Conservation (phyloP, 2,113 vertebrate species). For the Myrmophylax atrothorax region DNA sequence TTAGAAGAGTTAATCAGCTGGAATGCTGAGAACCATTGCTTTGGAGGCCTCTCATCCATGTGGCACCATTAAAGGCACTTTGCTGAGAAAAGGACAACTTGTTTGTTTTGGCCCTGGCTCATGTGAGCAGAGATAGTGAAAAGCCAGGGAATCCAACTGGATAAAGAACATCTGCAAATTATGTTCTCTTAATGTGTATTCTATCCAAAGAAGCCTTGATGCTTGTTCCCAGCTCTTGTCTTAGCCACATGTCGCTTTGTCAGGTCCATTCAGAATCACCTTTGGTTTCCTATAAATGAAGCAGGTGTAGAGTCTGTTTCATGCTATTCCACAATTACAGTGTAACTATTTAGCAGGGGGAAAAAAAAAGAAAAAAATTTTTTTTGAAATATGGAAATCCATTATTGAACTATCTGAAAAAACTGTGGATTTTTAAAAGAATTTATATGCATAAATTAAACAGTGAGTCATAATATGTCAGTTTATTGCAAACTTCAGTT, state of each 20-base stretch:
- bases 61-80: neutral
- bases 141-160: slow-evolving; percentile 30
- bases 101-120: slow-evolving; percentile 51
- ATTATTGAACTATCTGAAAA: neutral
- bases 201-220: neutral
- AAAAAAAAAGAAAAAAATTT: neutral
- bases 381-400: neutral
- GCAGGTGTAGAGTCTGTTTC: neutral
- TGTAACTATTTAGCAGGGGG: neutral
- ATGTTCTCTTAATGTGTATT: neutral
- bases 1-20: slow-evolving; percentile 28
- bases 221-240: neutral
- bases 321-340: neutral
- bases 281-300: neutral
- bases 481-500: too few species aligned
- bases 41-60: neutral
- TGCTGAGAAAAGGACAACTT: slow-evolving; percentile 28
- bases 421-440: neutral
- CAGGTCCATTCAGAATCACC: neutral
- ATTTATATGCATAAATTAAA: too few species aligned
- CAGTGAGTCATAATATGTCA: too few species aligned
- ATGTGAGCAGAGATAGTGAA: slow-evolving; percentile 24
- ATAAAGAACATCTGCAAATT: slow-evolving; percentile 53
- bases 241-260: neutral
- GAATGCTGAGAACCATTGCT: slow-evolving; percentile 40